phyloP scores from a whole-genome alignment of 2,113 vertebrate genomes.

The Lagopus leucura region DNA sequence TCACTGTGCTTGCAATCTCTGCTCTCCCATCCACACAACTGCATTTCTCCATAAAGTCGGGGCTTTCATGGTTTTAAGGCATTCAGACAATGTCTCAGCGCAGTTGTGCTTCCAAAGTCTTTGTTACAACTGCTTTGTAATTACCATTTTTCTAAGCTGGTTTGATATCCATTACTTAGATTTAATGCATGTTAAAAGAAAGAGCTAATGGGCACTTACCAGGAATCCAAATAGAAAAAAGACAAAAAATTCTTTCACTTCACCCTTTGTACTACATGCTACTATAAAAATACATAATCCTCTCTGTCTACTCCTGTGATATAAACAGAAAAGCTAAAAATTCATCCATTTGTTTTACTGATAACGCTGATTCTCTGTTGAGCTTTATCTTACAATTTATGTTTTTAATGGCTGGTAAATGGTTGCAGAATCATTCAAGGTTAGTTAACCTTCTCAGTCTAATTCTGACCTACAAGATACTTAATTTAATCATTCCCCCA shows the following conservation, averaged over 20 bases:
- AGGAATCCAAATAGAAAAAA: conserved; percentile 1
- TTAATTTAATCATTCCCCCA: conserved; percentile 69
- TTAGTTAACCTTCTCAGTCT: conserved; percentile 68
- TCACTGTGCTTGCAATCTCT: not conserved
- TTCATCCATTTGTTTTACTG: conserved; percentile 10
- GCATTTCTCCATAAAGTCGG: not conserved
- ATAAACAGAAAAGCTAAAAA: conserved; percentile 23
- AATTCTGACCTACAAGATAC: conserved; percentile 66
- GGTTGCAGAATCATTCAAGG: conserved; percentile 60
- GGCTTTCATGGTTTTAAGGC: conserved; percentile 1
- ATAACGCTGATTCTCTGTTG: not conserved
- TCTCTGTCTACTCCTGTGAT: not conserved
- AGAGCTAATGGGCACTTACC: conserved; percentile 62
- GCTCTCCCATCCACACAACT: not conserved
- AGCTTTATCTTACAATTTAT: conserved; percentile 52
- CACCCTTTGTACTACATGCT: conserved; percentile 21
- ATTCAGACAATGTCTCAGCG: not conserved
- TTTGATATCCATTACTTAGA: conserved; percentile 67
- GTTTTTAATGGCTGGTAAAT: conserved; percentile 68
- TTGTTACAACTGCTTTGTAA: conserved; percentile 47
- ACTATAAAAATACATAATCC: conserved; percentile 17
- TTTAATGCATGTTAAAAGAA: conserved; percentile 62
- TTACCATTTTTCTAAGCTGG: conserved; percentile 54
- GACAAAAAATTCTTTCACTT: not conserved
- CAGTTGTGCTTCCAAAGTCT: conserved; percentile 17